phyloP scores from a whole-genome alignment of 2,797 vertebrate species.

The Spinibarbus caldwelli region DNA sequence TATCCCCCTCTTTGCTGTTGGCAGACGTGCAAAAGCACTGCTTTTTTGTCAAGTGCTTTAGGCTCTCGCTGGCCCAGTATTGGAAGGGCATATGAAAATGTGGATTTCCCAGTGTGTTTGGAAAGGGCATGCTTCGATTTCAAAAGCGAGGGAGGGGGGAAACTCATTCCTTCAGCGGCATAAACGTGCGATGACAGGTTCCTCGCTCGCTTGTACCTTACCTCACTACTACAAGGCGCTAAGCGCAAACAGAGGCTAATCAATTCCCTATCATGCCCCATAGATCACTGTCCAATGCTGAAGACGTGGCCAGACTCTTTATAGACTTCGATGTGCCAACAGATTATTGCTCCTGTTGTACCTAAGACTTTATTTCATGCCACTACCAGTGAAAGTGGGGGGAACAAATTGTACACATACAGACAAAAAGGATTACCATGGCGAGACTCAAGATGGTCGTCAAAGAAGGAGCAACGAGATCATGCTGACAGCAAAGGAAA shows the following conservation, averaged over 20 bases:
- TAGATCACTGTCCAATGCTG: conserved; percentile 60
- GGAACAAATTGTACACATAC: conserved; percentile 37
- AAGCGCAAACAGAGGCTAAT: conserved; percentile 59
- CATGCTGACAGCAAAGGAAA: neutral
- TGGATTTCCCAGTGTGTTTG: conserved; percentile 49
- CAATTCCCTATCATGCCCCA: conserved; percentile 61
- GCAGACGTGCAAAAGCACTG: conserved; percentile 47
- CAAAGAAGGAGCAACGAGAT: neutral
- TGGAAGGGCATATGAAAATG: conserved; percentile 55
- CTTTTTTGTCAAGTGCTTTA: conserved; percentile 43
- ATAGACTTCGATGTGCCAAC: conserved; percentile 26
- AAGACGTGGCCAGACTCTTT: conserved; percentile 59
- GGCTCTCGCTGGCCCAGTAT: conserved; percentile 26
- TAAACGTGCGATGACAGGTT: conserved; percentile 52
- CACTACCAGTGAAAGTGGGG: conserved; percentile 28
- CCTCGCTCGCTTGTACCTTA: conserved; percentile 8
- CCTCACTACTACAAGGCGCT: conserved; percentile 34
- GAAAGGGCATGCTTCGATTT: conserved; percentile 59
- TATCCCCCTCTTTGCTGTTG: conserved; percentile 36
- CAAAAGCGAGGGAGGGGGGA: conserved; percentile 1
- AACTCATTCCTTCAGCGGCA: conserved; percentile 37
- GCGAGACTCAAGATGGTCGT: conserved; percentile 5
- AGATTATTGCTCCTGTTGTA: conserved; percentile 47
- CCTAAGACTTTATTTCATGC: conserved; percentile 45
- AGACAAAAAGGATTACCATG: conserved; percentile 47